phyloP scores from a whole-genome alignment of 2,113 vertebrate genomes.

The Plestiodon gilberti region DNA sequence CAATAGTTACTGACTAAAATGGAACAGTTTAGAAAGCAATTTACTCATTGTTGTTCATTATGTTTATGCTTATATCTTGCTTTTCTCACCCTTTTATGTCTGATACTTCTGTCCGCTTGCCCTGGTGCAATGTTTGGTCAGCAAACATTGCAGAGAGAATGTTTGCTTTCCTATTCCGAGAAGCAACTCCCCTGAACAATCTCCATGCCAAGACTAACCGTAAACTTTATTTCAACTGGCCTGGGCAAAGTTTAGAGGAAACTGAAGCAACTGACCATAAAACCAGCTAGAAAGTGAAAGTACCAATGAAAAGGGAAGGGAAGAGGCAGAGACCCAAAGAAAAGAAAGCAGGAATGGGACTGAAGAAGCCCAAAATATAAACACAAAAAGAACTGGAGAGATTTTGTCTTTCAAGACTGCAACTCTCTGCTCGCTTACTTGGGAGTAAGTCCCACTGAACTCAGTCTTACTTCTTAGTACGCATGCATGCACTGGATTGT shows the following conservation, averaged over 20 bases:
- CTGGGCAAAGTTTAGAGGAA: constrained; percentile 4
- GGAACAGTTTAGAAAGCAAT: constrained; percentile 10
- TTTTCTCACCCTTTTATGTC: not conserved
- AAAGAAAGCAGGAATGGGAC: not conserved
- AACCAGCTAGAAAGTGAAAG: constrained; percentile 21
- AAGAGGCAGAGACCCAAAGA: constrained; percentile 55
- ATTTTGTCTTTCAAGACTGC: not conserved
- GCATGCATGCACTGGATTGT: no score
- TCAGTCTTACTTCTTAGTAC: no score
- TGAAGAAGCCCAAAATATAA: not conserved
- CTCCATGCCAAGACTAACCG: constrained; percentile 23
- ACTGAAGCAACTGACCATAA: constrained; percentile 3
- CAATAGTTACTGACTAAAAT: not conserved
- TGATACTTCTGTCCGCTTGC: not conserved
- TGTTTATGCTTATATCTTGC: not conserved
- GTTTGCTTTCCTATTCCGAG: constrained; percentile 31
- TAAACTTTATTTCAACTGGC: constrained; percentile 33
- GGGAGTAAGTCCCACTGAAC: not conserved
- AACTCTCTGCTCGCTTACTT: not conserved
- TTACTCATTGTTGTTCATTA: not conserved
- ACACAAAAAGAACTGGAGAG: not conserved
- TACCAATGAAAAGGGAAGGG: constrained; percentile 42
- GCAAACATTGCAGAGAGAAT: constrained; percentile 5
- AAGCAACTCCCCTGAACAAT: not conserved
- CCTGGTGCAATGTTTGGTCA: constrained; percentile 19